Conservation (phyloP, 2,888 invertebrate species). For the Synergus itoensis region DNA sequence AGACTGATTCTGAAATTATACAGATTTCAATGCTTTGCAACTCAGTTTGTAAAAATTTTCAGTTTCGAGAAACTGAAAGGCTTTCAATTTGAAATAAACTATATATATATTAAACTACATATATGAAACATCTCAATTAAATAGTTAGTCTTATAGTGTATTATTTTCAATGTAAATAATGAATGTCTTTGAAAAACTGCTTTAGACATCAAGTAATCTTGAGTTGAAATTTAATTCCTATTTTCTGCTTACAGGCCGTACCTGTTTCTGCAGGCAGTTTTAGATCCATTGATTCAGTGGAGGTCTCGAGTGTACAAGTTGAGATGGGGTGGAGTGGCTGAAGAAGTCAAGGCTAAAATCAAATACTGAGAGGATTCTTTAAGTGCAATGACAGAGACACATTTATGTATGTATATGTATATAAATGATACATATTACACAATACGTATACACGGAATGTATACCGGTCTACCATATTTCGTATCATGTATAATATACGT, state of each 20-base stretch:
- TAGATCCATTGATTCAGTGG: constrained; percentile 95
- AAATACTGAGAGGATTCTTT: constrained; percentile 79
- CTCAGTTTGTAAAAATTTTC: not conserved
- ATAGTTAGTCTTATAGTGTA: too few relatives aligned
- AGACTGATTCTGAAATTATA: not conserved
- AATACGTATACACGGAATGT: not conserved
- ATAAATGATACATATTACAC: constrained; percentile 42
- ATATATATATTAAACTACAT: too few relatives aligned
- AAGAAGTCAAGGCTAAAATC: constrained; percentile 89
- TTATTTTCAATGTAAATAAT: too few relatives aligned
- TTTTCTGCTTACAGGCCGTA: constrained; percentile 84
- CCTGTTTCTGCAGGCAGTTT: constrained; percentile 91
- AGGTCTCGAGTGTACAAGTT: constrained; percentile 93
- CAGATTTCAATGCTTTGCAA: not conserved
- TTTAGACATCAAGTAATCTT: not conserved
- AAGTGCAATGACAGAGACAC: constrained; percentile 19
- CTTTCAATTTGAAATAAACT: too few relatives aligned
- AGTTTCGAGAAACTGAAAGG: not conserved
- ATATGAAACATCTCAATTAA: too few relatives aligned
- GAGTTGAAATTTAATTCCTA: not conserved
- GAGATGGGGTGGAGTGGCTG: constrained; percentile 97
- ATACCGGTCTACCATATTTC: constrained; percentile 7
- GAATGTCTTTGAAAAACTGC: not conserved
- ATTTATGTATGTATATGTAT: constrained; percentile 40
- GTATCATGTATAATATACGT: constrained; percentile 23